Conservation (phyloP, 2,888 invertebrate species). For the Phragmatobia fuliginosa region DNA sequence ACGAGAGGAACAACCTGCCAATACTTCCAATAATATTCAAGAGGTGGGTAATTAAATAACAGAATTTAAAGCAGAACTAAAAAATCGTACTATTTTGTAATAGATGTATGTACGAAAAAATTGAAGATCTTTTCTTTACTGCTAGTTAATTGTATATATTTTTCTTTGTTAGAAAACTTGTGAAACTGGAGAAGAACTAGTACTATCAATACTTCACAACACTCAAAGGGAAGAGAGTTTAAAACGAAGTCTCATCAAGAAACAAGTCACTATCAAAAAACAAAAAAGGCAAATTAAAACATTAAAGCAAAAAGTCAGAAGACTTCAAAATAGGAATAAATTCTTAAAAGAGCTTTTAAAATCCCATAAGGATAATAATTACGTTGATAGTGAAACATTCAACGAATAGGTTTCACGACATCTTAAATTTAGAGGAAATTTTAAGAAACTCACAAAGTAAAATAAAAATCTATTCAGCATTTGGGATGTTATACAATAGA, state of each 20-base stretch:
- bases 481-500: too few species aligned
- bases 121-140: not conserved
- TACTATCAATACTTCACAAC: not conserved
- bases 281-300: conserved; percentile 17
- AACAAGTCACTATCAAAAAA: not conserved
- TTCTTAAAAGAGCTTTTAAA: conserved; percentile 25
- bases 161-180: conserved; percentile 3
- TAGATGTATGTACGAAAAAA: too few species aligned
- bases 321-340: conserved; percentile 26
- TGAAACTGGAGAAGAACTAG: conserved; percentile 5
- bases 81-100: too few species aligned
- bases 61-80: not conserved
- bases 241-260: conserved; percentile 9
- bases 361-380: conserved; percentile 24
- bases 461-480: too few species aligned
- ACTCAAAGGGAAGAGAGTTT: not conserved
- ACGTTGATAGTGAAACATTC: conserved; percentile 25
- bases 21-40: too few species aligned
- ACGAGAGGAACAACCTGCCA: too few species aligned
- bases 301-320: conserved; percentile 31
- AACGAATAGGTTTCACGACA: too few species aligned
- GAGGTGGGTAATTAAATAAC: not conserved
- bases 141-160: not conserved
- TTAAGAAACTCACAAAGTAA: too few species aligned
- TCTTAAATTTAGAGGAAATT: too few species aligned